Evolutionary conservation across 2,888 invertebrate species (phyloP).

Genomic region (Campoletis raptor): DNA sequence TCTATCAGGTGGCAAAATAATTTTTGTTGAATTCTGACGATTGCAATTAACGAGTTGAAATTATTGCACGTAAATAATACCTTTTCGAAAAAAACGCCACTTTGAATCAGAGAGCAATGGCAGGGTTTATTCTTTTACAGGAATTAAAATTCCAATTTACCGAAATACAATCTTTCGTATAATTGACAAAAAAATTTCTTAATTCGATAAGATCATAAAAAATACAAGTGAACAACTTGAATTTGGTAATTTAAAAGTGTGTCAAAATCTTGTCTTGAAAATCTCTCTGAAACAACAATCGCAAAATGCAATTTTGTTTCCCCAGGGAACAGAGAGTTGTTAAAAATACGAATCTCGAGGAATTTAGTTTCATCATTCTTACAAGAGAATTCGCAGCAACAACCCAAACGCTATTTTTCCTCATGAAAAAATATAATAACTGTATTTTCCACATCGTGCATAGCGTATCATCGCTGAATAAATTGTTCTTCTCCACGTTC

Average conservation of each 20-base stretch:
- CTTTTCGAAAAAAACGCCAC: neutral
- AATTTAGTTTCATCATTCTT: neutral
- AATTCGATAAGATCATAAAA: neutral
- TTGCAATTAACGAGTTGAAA: neutral
- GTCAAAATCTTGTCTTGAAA: neutral
- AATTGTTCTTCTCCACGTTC: slow-evolving; percentile 38
- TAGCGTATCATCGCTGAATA: slow-evolving; percentile 58
- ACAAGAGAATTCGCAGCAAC: slow-evolving; percentile 8
- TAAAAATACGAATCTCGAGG: neutral
- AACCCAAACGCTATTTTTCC: slow-evolving; percentile 29
- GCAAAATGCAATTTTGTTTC: neutral
- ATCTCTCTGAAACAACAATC: neutral
- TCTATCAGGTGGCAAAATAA: neutral
- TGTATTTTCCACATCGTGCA: slow-evolving; percentile 40
- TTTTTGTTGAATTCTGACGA: neutral
- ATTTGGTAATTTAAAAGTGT: neutral
- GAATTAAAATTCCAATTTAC: neutral
- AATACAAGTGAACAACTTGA: neutral
- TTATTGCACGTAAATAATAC: neutral
- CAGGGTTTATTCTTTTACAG: neutral
- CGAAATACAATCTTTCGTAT: neutral
- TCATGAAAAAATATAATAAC: slow-evolving; percentile 38
- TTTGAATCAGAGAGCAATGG: neutral
- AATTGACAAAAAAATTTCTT: neutral
- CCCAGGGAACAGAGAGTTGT: neutral